These are phyloP conservation scores for Harpagifer antarcticus DNA, from an alignment of 2,797 vertebrate species.

Conservation along the genomic window DNA sequence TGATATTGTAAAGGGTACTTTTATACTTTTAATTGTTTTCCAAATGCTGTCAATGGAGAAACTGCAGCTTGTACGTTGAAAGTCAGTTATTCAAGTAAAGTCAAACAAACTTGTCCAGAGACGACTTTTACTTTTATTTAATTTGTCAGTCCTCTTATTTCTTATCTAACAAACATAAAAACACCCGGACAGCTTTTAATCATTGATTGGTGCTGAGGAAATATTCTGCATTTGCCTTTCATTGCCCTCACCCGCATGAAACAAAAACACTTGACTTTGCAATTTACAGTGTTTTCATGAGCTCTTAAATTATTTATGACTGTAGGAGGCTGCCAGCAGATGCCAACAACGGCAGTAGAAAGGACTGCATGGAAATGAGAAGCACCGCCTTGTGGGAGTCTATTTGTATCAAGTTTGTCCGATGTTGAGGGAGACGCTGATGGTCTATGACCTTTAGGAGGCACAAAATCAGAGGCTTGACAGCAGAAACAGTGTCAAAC, in stretches of 20 bases:
- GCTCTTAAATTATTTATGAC: slow-evolving; percentile 36
- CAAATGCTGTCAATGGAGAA: slow-evolving; percentile 1
- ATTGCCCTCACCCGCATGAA: slow-evolving; percentile 17
- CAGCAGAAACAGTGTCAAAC: neutral
- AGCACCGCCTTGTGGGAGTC: slow-evolving; percentile 6
- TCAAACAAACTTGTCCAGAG: slow-evolving; percentile 12
- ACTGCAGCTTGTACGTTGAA: slow-evolving; percentile 27
- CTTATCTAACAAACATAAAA: slow-evolving; percentile 13
- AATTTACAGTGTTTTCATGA: slow-evolving; percentile 22
- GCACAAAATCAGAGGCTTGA: slow-evolving; percentile 2
- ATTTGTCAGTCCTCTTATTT: slow-evolving; percentile 22
- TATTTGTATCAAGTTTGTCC: neutral
- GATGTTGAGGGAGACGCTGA: neutral
- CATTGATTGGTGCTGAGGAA: slow-evolving; percentile 21
- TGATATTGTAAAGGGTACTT: neutral
- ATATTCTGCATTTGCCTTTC: slow-evolving; percentile 32
- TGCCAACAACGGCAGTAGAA: slow-evolving; percentile 17
- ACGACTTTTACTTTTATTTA: slow-evolving; percentile 21
- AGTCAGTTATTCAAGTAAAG: slow-evolving; percentile 1
- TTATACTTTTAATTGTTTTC: neutral
- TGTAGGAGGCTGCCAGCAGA: neutral
- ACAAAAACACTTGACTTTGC: slow-evolving; percentile 38
- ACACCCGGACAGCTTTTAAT: slow-evolving; percentile 30
- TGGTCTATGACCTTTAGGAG: neutral
- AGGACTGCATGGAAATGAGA: slow-evolving; percentile 19